A percentile compares a stretch with the other conserved stretches of the same genome.
Conservation (phyloP, 2,113 vertebrate genomes). For the Climacteris rufus region DNA sequence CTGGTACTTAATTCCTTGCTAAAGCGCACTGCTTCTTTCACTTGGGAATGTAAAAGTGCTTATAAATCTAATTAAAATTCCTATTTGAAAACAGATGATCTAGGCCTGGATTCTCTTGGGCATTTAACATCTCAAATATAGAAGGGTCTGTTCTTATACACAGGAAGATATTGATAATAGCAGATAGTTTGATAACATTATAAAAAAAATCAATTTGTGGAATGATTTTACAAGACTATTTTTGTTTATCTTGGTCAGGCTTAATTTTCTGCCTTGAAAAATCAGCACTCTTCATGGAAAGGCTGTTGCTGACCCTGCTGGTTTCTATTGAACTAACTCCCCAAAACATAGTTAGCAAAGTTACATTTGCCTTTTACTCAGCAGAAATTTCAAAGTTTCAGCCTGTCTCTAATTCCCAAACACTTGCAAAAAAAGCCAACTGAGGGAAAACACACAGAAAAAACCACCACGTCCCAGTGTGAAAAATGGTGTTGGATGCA, state of each 20-base stretch:
- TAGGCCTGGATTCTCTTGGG: background rate
- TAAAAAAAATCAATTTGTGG: background rate
- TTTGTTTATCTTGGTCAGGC: background rate
- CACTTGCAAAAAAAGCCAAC: background rate
- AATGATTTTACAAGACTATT: background rate
- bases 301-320: background rate
- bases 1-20: background rate
- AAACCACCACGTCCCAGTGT: background rate
- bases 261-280: slow-evolving; percentile 11
- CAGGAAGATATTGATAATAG: background rate
- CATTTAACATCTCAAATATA: background rate
- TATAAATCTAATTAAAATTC: background rate
- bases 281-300: background rate
- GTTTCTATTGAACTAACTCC: background rate
- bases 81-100: background rate
- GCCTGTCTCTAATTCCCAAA: slow-evolving; percentile 4
- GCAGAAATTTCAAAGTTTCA: slow-evolving; percentile 26
- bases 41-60: background rate
- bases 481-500: background rate
- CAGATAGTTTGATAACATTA: background rate
- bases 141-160: background rate
- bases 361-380: slow-evolving; percentile 19
- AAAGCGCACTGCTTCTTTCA: background rate
- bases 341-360: background rate
- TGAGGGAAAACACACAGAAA: background rate